Evolutionary conservation across 1,140 invertebrate genomes (phyloP).

Genomic region (Planococcus citri): DNA sequence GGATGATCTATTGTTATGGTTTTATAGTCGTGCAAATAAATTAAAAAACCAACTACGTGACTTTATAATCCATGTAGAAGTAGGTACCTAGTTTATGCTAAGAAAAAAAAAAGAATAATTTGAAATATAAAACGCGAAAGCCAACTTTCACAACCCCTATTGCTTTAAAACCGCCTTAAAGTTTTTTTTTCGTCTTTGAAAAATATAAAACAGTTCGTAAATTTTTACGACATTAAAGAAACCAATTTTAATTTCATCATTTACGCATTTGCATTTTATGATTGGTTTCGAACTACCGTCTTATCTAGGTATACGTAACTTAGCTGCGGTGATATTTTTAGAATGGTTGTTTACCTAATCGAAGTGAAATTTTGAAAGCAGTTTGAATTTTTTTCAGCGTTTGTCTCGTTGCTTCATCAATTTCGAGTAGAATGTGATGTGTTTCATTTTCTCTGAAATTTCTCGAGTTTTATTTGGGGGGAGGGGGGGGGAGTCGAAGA

Average conservation of each 20-base stretch:
- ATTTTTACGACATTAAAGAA: constrained; percentile 15
- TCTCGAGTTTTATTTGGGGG: no score
- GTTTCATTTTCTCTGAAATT: no score
- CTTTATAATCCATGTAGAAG: no score
- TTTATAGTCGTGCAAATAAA: no score
- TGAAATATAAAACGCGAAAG: not conserved
- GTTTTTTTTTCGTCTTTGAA: not conserved
- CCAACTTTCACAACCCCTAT: not conserved
- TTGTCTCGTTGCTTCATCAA: not conserved
- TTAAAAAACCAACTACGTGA: no score
- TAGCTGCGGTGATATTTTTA: no score
- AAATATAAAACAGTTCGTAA: constrained; percentile 19
- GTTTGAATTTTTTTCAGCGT: not conserved
- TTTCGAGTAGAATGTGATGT: no score
- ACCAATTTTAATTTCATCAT: constrained; percentile 20
- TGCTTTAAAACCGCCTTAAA: not conserved
- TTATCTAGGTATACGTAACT: not conserved
- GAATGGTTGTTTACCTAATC: not conserved
- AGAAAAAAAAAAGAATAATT: no score
- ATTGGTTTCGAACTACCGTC: not conserved
- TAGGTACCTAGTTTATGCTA: no score
- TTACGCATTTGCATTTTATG: constrained; percentile 17
- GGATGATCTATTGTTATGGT: no score
- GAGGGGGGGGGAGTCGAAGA: no score
- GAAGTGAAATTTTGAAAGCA: not conserved